Base-by-base conservation (phyloP, 2,797 vertebrate genomes). In the Xiphorhynchus erythropygius region DNA sequence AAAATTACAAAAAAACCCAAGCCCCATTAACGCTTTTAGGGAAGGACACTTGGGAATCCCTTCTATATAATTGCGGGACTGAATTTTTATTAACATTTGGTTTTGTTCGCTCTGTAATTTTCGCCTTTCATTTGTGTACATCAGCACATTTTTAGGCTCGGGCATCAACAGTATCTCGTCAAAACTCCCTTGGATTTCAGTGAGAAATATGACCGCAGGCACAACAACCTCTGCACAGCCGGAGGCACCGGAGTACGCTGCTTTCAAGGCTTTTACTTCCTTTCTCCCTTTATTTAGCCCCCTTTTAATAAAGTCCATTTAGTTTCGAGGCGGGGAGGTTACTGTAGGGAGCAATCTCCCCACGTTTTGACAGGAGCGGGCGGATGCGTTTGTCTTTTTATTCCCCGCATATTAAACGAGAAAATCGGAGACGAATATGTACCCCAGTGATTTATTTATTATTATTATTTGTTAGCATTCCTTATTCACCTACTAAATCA, bases 251-350 rank as follows among this genome's bases (percentile, higher is more conserved):
- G 33, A 28, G 10, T 25, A 49, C 22, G 28, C 22, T 13, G 22
- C 7, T 87, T 84, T 32, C 46, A 47, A 68, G 24, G 32, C 9
- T 82, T 90, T 76, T 55, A 16, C 5, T n/a, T 70, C 28, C 13
- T 17, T 42, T 33, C 3, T 1, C 12, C 19, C 4, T 1, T 22
- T 19, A 32, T 4, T 1, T 1, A 2, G 2, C 13, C 4, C 4
- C 3, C 5, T 22, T 84, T 55, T 7, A 4, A 42, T 56, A 39
- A 80, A 76, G 7, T 7, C 37, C n/a, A 2, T 62, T 80, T 68
- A 12, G 3, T 84, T 79, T 69, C 28, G 35, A 89, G 41, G 24
- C 3, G 3, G 7, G n/a, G 30, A 73, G 22, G 46, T 68, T 68
- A 8, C 23, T 5, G 55, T 3, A 15, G 22, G 27, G 17, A 55